Evolutionary conservation across 2,113 vertebrate species (phyloP).

Genomic region (Serilophus lunatus): DNA sequence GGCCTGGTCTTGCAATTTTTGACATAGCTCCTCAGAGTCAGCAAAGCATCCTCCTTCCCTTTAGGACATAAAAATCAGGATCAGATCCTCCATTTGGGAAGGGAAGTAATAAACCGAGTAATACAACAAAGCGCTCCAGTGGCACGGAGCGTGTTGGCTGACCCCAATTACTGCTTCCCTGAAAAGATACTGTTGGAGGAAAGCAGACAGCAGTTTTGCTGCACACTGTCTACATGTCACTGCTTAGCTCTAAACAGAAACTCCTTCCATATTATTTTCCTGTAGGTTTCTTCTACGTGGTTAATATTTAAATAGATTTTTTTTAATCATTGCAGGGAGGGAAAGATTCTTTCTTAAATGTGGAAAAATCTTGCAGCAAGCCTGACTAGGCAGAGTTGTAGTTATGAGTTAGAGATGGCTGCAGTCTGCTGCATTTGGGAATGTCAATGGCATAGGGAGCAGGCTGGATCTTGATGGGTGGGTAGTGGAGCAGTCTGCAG

Average conservation of each 20-base stretch:
- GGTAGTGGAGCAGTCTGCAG: background rate
- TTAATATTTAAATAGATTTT: constrained; percentile 59
- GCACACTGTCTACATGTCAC: background rate
- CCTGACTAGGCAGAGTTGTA: constrained; percentile 10
- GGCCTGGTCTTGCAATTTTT: background rate
- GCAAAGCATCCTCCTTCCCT: background rate
- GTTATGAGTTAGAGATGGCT: constrained; percentile 24
- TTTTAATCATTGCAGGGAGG: background rate
- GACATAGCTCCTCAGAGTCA: background rate
- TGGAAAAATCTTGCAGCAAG: constrained; percentile 24
- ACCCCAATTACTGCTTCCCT: constrained; percentile 42
- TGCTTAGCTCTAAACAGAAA: constrained; percentile 2
- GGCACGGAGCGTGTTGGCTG: constrained; percentile 9
- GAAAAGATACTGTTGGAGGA: background rate
- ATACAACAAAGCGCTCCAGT: background rate
- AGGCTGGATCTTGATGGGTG: background rate
- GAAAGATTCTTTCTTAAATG: background rate
- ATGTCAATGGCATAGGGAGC: background rate
- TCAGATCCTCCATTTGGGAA: constrained; percentile 25
- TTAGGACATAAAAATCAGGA: constrained; percentile 15
- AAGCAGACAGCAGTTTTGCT: background rate
- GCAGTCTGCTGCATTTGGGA: background rate
- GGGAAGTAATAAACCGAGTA: constrained; percentile 16
- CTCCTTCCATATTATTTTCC: background rate
- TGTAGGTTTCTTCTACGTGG: constrained; percentile 10